Conservation (phyloP, 2,113 vertebrate genomes). For the Morone chrysops region DNA sequence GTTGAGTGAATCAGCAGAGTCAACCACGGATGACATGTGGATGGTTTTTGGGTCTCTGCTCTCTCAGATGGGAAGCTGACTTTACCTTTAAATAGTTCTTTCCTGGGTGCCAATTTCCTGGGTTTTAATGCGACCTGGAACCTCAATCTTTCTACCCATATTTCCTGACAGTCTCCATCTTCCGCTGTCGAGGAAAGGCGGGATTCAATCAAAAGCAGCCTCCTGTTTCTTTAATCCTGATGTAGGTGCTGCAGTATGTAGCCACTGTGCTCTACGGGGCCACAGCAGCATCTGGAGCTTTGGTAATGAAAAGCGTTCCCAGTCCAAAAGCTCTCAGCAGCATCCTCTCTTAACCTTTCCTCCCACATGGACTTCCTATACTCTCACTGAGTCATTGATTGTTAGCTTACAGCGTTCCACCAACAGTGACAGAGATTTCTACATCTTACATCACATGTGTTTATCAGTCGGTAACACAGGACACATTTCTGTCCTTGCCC, state of each 20-base stretch:
- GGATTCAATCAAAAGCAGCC: slow-evolving; percentile 6
- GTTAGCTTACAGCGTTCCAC: slow-evolving; percentile 15
- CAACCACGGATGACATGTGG: not conserved
- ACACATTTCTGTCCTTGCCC: not conserved
- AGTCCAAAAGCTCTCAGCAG: slow-evolving; percentile 32
- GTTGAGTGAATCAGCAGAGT: not conserved
- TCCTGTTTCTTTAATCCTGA: slow-evolving; percentile 4
- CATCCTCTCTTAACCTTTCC: slow-evolving; percentile 45
- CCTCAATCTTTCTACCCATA: not conserved
- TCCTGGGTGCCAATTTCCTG: not conserved
- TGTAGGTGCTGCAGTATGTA: not conserved
- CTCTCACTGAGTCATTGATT: slow-evolving; percentile 45
- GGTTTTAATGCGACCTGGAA: not conserved
- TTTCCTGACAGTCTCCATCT: not conserved
- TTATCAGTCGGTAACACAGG: not conserved
- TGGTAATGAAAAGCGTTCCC: slow-evolving; percentile 32
- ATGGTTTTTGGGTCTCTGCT: not conserved
- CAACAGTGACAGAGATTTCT: slow-evolving; percentile 9
- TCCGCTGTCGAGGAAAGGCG: not conserved
- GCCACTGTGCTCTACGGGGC: not conserved
- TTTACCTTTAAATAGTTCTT: slow-evolving; percentile 15
- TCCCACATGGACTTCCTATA: slow-evolving; percentile 31
- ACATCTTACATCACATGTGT: slow-evolving; percentile 23
- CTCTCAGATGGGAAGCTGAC: not conserved
- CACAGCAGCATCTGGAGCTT: slow-evolving; percentile 31